Evolutionary conservation across 2,797 vertebrate species (phyloP).

Genomic region (Peromyscus melanophrys): DNA sequence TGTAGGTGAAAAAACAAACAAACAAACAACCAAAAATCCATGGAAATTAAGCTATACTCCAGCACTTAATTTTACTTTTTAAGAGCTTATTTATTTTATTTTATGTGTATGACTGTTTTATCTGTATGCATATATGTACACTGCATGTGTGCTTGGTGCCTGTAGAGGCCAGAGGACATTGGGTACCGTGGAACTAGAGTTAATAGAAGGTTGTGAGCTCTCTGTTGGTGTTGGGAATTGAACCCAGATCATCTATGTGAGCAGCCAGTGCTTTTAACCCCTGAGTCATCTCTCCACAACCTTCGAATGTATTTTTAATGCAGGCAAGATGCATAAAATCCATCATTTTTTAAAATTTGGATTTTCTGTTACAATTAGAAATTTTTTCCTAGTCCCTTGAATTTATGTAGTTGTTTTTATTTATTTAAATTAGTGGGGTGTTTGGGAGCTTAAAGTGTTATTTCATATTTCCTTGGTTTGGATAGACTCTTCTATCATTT

Average conservation of each 20-base stretch:
- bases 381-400: background rate
- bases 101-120: background rate
- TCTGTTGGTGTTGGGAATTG: background rate
- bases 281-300: background rate
- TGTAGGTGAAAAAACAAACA: background rate
- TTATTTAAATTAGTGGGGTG: background rate
- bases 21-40: background rate
- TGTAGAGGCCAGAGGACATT: background rate
- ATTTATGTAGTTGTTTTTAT: background rate
- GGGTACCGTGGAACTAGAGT: background rate
- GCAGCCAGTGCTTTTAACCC: background rate
- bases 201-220: background rate
- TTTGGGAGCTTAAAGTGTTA: background rate
- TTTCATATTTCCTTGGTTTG: background rate
- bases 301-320: background rate
- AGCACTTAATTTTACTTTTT: background rate
- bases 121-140: background rate
- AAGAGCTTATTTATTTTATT: background rate
- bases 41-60: background rate
- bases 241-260: background rate
- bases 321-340: background rate
- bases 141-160: background rate
- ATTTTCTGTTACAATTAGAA: slow-evolving; percentile 14
- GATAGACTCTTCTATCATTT: background rate
- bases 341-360: background rate